Percentiles rank a stretch among this genome's conserved stretches.
These are phyloP conservation scores for Gallinago stenura DNA, from an alignment of 2,797 vertebrate species.

Conservation along the genomic window DNA sequence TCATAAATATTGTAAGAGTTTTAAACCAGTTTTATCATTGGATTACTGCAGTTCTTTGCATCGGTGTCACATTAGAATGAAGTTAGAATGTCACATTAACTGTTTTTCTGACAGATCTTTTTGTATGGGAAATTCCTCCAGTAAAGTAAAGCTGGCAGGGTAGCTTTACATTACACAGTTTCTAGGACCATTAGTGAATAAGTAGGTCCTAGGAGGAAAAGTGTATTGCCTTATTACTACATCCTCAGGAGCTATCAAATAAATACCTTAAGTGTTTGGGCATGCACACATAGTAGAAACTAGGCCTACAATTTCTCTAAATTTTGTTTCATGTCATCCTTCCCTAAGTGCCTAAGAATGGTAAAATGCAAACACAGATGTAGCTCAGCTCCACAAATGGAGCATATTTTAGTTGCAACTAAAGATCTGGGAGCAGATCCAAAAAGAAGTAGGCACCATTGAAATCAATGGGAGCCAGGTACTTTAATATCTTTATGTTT, in stretches of 20 bases:
- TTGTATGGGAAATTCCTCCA: neutral
- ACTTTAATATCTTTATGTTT: neutral
- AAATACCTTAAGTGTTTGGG: neutral
- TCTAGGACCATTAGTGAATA: neutral
- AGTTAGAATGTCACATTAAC: neutral
- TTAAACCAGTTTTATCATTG: neutral
- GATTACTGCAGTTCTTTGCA: neutral
- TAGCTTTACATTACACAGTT: neutral
- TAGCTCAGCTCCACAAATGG: neutral
- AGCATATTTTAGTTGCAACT: neutral
- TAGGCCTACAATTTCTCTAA: neutral
- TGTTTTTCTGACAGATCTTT: neutral
- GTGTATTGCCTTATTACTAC: neutral
- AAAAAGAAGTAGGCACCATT: neutral
- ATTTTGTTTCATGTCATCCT: neutral
- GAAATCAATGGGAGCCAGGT: neutral
- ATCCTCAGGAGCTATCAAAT: neutral
- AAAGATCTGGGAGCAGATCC: neutral
- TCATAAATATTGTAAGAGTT: neutral
- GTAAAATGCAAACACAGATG: neutral
- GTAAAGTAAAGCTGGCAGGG: neutral
- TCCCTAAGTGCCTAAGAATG: neutral
- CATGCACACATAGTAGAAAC: neutral
- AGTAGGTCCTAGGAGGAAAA: neutral
- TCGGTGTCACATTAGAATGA: neutral